A percentile compares a stretch with the other conserved stretches of the same genome.
Evolutionary conservation across 1,140 invertebrate species (phyloP).

Genomic region (Zaprionus davidi): DNA sequence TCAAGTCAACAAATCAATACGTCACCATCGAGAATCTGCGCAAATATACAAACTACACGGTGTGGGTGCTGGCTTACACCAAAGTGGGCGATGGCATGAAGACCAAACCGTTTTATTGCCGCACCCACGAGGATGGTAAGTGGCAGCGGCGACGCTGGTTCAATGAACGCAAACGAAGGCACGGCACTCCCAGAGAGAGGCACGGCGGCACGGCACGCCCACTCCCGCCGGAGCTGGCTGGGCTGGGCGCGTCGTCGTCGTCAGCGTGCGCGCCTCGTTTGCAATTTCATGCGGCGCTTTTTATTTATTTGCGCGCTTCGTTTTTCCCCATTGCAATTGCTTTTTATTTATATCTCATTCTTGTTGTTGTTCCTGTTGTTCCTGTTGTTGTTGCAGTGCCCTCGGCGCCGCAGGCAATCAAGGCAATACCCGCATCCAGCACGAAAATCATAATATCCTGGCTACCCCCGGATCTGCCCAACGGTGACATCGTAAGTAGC

Average conservation of each 20-base stretch:
- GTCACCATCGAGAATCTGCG: conserved; percentile 84
- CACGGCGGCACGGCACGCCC: not conserved
- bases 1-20: conserved; percentile 84
- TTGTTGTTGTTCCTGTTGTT: conserved; percentile 41
- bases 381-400: conserved; percentile 87
- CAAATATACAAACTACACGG: conserved; percentile 97
- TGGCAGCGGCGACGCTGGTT: conserved; percentile 55
- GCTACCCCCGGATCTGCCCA: conserved; percentile 90
- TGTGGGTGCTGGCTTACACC: conserved; percentile 94
- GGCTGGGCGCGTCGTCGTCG: conserved; percentile 32
- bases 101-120: conserved; percentile 92
- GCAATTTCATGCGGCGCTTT: conserved; percentile 60
- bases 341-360: conserved; percentile 59
- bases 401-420: conserved; percentile 93
- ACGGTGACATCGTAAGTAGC: conserved; percentile 88
- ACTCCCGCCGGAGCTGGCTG: not conserved
- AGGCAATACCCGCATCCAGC: conserved; percentile 92
- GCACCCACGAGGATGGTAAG: conserved; percentile 95
- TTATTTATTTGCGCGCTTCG: conserved; percentile 42
- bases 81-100: conserved; percentile 94
- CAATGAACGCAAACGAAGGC: conserved; percentile 79
- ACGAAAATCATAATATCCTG: conserved; percentile 95
- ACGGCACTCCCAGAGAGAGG: conserved; percentile 15
- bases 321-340: conserved; percentile 44
- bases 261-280: conserved; percentile 52